Conservation (phyloP, 2,888 invertebrate genomes). For the Cybosia mesomella region DNA sequence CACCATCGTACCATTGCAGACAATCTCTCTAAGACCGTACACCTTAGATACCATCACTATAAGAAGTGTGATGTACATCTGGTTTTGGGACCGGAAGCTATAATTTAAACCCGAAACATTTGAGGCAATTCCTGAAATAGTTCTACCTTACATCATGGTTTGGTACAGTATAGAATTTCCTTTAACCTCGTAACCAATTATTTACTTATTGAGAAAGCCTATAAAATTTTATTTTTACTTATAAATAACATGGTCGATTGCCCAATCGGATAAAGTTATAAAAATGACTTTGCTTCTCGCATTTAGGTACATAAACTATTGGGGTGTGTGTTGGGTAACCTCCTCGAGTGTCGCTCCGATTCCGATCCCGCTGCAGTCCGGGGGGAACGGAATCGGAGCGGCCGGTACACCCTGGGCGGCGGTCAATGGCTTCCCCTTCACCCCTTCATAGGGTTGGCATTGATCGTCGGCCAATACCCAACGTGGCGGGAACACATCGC, state of each 20-base stretch:
- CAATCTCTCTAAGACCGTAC: not conserved
- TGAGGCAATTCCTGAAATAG: not conserved
- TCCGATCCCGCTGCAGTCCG: no score
- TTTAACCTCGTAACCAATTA: not conserved
- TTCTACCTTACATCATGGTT: not conserved
- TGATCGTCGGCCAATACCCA: no score
- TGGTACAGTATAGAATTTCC: not conserved
- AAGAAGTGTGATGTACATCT: not conserved
- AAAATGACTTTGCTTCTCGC: not conserved
- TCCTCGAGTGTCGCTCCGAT: no score
- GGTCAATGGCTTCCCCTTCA: no score
- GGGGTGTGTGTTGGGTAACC: no score
- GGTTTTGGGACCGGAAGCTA: not conserved
- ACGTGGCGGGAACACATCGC: no score
- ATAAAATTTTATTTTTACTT: not conserved
- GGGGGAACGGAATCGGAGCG: no score
- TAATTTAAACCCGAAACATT: slow-evolving; percentile 3
- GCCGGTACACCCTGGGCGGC: no score
- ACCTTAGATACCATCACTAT: not conserved
- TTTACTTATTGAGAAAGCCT: not conserved
- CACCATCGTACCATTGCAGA: slow-evolving; percentile 16
- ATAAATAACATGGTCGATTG: not conserved
- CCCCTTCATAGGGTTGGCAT: no score
- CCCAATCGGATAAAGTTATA: not conserved
- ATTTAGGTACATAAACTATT: slow-evolving; percentile 3